Evolutionary conservation across 2,113 vertebrate genomes (phyloP).

Genomic region (Platanista minor): DNA sequence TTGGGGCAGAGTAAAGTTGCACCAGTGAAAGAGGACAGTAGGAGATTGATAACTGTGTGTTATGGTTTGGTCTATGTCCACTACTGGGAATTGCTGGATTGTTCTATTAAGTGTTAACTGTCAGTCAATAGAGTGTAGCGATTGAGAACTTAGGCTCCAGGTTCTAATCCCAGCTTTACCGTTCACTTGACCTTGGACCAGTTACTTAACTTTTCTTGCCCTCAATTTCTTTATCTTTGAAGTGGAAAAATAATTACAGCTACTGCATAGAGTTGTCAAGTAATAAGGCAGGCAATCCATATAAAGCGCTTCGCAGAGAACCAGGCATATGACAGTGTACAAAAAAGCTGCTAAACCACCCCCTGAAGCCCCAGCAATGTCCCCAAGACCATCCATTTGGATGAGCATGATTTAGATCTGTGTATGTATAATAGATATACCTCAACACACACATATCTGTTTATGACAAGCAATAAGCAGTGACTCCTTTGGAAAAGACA

Average conservation of each 20-base stretch:
- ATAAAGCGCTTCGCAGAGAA: neutral
- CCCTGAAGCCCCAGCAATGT: neutral
- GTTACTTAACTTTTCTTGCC: neutral
- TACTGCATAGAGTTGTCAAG: neutral
- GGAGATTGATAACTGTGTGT: neutral
- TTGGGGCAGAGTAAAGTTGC: too few species aligned
- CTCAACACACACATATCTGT: neutral
- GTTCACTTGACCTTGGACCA: neutral
- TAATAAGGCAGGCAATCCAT: neutral
- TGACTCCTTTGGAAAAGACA: conserved; percentile 42
- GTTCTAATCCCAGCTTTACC: neutral
- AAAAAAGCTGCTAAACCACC: too few species aligned
- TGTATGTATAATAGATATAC: neutral
- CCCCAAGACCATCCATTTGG: neutral
- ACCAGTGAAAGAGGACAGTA: neutral
- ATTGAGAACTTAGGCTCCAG: neutral
- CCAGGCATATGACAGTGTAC: neutral
- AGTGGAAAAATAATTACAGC: neutral
- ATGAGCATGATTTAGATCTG: neutral
- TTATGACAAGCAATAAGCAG: neutral
- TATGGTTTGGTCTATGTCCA: neutral
- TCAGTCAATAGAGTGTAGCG: neutral
- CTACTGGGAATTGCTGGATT: neutral
- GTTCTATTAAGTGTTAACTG: neutral
- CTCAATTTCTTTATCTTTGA: neutral